Evolutionary conservation across 2,797 vertebrate genomes (phyloP), one percentile per base, ranked within the genome.

Genomic region (Sebastes hubbsi): DNA sequence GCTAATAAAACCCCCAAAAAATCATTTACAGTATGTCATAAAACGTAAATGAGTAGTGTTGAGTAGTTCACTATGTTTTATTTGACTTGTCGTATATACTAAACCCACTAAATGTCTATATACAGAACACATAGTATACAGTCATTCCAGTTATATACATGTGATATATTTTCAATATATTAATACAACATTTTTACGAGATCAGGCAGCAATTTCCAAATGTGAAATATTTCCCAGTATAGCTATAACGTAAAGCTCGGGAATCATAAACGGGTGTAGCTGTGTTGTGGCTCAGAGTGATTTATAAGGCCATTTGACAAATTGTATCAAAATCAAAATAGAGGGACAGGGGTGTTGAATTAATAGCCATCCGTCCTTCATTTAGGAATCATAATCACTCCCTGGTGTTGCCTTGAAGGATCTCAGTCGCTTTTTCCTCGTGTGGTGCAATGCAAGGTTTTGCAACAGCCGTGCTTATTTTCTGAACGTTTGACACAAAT

Each of bases 311-410:
- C 69, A 38, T 83, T 88, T 91, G 89, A 92, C 90, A 93, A 93
- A 93, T 90, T 90, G 84, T 84, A 90, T 92, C 87, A 91, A 87
- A 92, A 91, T 93, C 88, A 87, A 91, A 90, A 89, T 85, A 38
- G 79, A 83, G 83, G 65, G 85, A 85, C 83, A 89, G 87, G 82
- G 85, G 86, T 88, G 91, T 90, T 89, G 85, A 91, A 90, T 94
- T 93, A 90, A 93, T 90, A 85, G 88, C 85, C 92, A 93, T 80
- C 80, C 82, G 88, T 90, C 84, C 93, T 92, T 89, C 81, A 92
- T 95, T 94, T 93, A 69, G 85, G 58, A 90, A 86, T 90, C 78
- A 77, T 94, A 93, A 94, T 92, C 84, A 89, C 84, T 94, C 84
- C 92, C 92, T 86, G 38, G 89, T 93, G 90, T 81, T 76, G 75